These are phyloP conservation scores for Oscheius sp. DNA, from an alignment of 2,888 invertebrate genomes.

Conservation along the genomic window DNA sequence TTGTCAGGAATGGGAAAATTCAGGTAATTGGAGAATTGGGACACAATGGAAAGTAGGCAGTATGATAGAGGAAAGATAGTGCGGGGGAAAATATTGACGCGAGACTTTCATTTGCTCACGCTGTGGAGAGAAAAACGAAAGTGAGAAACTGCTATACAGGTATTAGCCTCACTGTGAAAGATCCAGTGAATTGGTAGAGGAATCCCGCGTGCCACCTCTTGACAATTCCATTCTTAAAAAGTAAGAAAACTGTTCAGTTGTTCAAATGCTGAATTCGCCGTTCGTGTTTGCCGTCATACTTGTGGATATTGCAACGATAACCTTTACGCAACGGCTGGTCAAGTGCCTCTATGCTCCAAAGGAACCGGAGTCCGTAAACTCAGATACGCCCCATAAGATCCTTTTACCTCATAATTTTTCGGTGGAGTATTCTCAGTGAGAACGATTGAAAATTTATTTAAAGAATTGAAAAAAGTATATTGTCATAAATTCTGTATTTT, in stretches of 20 bases:
- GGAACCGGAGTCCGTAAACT: conserved; percentile 12
- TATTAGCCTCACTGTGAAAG: too few species aligned
- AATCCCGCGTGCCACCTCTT: too few species aligned
- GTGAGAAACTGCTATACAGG: too few species aligned
- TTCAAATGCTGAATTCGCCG: conserved; percentile 61
- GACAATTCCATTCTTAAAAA: neutral
- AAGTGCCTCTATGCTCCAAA: conserved; percentile 23
- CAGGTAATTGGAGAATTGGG: conserved; percentile 31
- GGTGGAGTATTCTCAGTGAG: conserved; percentile 21
- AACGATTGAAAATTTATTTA: conserved; percentile 8
- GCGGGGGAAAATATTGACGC: too few species aligned
- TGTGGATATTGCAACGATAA: conserved; percentile 65
- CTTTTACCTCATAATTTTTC: neutral
- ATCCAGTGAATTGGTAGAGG: too few species aligned
- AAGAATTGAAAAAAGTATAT: conserved; percentile 10
- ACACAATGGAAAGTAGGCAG: neutral
- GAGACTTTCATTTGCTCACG: neutral
- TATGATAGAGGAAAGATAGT: too few species aligned
- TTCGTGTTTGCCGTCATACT: conserved; percentile 59
- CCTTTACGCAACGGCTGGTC: conserved; percentile 35
- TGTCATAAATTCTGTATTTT: conserved; percentile 22
- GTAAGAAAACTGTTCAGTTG: conserved; percentile 43
- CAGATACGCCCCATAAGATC: conserved; percentile 10
- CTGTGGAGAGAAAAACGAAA: too few species aligned
- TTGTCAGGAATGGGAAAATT: conserved; percentile 61